Evolutionary conservation across 2,888 invertebrate genomes (phyloP).

Genomic region (Lasius fuliginosus): DNA sequence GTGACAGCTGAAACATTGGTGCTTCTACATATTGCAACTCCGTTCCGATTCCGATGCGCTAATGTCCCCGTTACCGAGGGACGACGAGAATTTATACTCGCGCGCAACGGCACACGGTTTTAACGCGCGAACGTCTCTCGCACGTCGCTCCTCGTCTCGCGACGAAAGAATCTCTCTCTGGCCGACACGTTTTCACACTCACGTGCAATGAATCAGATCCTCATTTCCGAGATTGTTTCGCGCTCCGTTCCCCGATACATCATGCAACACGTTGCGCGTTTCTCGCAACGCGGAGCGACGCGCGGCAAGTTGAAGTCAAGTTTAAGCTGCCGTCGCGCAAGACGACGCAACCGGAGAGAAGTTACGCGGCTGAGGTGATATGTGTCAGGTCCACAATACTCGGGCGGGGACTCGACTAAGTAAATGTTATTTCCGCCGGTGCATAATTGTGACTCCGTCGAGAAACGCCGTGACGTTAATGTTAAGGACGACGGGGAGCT

Average conservation of each 20-base stretch:
- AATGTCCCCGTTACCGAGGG: constrained; percentile 3
- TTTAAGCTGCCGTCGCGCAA: constrained; percentile 79
- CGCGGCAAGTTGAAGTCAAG: constrained; percentile 77
- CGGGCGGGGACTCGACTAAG: constrained; percentile 79
- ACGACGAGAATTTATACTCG: constrained; percentile 22
- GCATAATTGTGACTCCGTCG: constrained; percentile 83
- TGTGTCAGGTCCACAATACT: constrained; percentile 85
- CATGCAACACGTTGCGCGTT: constrained; percentile 69
- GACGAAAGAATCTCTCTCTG: constrained; percentile 8
- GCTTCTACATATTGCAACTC: constrained; percentile 33
- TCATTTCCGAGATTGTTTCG: constrained; percentile 52
- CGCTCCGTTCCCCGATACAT: constrained; percentile 58
- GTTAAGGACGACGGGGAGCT: constrained; percentile 72
- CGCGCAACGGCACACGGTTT: constrained; percentile 4
- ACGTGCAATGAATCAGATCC: constrained; percentile 43
- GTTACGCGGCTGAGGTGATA: constrained; percentile 83
- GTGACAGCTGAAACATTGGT: constrained; percentile 48
- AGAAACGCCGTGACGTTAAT: constrained; percentile 80
- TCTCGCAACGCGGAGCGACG: constrained; percentile 41
- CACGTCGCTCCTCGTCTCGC: constrained; percentile 12
- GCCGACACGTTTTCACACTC: constrained; percentile 33
- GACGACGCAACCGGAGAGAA: constrained; percentile 79
- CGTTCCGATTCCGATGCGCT: constrained; percentile 12
- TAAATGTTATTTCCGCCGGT: constrained; percentile 84
- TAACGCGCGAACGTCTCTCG: constrained; percentile 16